Evolutionary conservation across 2,113 vertebrate species (phyloP).

Genomic region (Arizona elegans): DNA sequence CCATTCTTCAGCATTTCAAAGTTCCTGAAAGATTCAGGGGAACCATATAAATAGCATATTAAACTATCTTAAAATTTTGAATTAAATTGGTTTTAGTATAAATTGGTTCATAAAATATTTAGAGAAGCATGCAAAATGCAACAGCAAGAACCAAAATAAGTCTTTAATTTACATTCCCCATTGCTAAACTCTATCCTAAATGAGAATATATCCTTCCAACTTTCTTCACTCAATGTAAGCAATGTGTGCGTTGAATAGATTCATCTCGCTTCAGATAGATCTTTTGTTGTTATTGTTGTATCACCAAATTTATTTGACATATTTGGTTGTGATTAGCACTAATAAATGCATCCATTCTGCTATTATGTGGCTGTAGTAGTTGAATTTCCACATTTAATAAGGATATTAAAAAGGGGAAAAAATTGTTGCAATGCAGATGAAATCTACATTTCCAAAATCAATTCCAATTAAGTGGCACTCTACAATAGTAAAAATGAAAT

Average conservation of each 20-base stretch:
- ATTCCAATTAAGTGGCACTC: neutral
- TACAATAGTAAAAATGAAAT: neutral
- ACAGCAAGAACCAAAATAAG: neutral
- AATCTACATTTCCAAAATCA: neutral
- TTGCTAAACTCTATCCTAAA: neutral
- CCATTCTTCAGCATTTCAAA: neutral
- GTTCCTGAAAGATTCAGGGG: conserved; percentile 18
- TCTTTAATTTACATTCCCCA: neutral
- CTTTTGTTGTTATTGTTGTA: neutral
- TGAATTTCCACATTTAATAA: neutral
- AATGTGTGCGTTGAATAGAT: neutral
- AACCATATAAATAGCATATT: neutral
- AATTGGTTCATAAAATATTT: conserved; percentile 28
- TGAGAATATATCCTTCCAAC: neutral
- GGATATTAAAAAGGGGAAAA: neutral
- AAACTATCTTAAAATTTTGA: conserved; percentile 24
- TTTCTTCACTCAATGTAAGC: neutral
- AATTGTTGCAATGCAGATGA: neutral
- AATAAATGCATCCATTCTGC: neutral
- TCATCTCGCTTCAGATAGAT: neutral
- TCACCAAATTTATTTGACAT: neutral
- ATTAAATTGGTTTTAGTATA: conserved; percentile 25
- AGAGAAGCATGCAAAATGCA: conserved; percentile 8
- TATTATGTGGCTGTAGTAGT: neutral
- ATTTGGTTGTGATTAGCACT: neutral